A percentile compares a stretch with the other conserved stretches of the same genome.
Conservation (phyloP, 2,888 invertebrate genomes). For the Spodoptera littoralis region DNA sequence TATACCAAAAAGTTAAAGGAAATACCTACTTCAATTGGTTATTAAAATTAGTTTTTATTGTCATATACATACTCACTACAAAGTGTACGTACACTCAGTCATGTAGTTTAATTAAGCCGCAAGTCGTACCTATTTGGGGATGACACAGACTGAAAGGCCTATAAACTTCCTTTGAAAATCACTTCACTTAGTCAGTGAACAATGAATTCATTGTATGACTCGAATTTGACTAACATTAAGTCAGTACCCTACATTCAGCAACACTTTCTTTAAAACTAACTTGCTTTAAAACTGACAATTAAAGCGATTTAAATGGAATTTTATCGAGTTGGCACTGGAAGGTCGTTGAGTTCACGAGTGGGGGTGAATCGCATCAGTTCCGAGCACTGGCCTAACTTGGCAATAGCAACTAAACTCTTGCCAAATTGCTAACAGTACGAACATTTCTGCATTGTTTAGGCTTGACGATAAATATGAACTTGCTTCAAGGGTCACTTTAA, state of each 20-base stretch:
- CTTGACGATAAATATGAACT: conserved; percentile 17
- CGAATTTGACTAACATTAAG: no score
- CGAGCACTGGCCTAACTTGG: conserved; percentile 34
- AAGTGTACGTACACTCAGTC: no score
- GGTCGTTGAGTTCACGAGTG: conserved; percentile 45
- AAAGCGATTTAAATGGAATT: conserved; percentile 41
- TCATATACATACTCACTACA: no score
- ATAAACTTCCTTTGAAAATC: neutral
- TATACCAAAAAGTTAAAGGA: no score
- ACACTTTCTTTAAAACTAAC: no score
- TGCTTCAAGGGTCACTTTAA: conserved; percentile 11
- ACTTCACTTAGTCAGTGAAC: conserved; percentile 14
- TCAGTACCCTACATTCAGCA: neutral
- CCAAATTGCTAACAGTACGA: conserved; percentile 29
- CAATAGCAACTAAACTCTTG: conserved; percentile 39
- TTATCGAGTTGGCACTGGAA: conserved; percentile 46
- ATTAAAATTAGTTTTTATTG: no score
- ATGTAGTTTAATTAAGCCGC: neutral
- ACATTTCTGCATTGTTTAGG: conserved; percentile 30
- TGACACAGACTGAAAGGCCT: neutral
- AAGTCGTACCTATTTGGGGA: neutral
- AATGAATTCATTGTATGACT: neutral
- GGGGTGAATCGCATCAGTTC: conserved; percentile 60
- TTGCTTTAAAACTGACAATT: conserved; percentile 38
- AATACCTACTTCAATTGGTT: no score